phyloP scores from a whole-genome alignment of 2,113 vertebrate species.

The Talpa occidentalis region DNA sequence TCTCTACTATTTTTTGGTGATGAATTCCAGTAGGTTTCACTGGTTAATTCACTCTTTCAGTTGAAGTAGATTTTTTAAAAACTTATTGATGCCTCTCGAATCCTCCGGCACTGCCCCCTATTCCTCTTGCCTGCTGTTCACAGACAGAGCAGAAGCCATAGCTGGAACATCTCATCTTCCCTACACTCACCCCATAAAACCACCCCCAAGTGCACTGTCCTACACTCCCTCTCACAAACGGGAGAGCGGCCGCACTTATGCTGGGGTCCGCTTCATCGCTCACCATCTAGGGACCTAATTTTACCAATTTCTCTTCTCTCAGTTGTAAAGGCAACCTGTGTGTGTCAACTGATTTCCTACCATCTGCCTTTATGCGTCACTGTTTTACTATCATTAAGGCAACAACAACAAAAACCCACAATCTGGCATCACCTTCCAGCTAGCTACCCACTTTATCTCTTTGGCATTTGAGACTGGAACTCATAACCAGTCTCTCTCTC shows the following conservation, averaged over 20 bases:
- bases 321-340: neutral
- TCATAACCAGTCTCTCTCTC: neutral
- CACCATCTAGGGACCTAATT: neutral
- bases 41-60: neutral
- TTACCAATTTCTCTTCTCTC: neutral
- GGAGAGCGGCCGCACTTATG: neutral
- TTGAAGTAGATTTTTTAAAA: neutral
- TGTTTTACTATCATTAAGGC: neutral
- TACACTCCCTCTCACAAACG: fast-evolving
- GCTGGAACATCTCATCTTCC: neutral
- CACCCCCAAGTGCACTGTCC: fast-evolving
- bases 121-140: neutral
- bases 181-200: fast-evolving
- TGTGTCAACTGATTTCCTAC: neutral
- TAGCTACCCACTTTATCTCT: neutral
- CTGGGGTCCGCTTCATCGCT: fast-evolving
- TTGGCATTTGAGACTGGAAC: neutral
- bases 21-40: neutral
- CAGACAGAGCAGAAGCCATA: neutral
- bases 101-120: neutral
- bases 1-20: neutral
- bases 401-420: neutral
- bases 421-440: neutral
- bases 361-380: neutral
- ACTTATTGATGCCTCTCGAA: neutral